These are phyloP conservation scores for Phymatocera aterrima DNA, from an alignment of 2,888 invertebrate genomes.

Conservation along the genomic window DNA sequence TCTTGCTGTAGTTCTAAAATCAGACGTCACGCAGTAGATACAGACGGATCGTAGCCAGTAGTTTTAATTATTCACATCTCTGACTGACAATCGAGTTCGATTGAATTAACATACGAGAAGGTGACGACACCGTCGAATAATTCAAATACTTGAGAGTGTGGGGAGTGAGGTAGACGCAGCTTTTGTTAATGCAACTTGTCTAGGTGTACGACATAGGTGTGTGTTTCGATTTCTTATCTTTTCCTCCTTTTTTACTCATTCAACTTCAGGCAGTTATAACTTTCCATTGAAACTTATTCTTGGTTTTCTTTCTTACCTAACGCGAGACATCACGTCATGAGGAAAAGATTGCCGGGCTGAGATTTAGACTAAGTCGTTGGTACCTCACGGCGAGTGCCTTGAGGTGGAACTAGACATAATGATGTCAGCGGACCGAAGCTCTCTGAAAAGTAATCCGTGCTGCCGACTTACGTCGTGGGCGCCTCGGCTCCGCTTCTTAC, in stretches of 20 bases:
- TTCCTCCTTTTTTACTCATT: not conserved
- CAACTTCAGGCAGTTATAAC: not conserved
- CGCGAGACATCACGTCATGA: constrained; percentile 6
- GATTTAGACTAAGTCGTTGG: constrained; percentile 32
- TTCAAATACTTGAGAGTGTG: constrained; percentile 2
- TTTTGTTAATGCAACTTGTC: constrained; percentile 13
- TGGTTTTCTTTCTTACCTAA: constrained; percentile 22
- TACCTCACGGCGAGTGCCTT: not conserved
- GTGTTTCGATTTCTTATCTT: not conserved
- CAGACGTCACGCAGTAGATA: not conserved
- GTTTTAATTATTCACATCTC: constrained; percentile 7
- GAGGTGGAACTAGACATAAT: constrained; percentile 37
- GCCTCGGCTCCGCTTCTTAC: constrained; percentile 35
- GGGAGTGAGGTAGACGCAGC: not conserved
- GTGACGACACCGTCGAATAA: not conserved
- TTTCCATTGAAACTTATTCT: not conserved
- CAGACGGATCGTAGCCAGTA: not conserved
- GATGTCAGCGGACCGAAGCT: constrained; percentile 39
- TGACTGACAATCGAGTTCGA: not conserved
- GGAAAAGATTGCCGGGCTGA: not conserved
- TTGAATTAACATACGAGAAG: constrained; percentile 13
- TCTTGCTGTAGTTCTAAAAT: not conserved
- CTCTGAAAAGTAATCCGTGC: constrained; percentile 41
- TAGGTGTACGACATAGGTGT: not conserved
- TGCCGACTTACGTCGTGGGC: constrained; percentile 41